phyloP scores from a whole-genome alignment of 1,140 invertebrate genomes.

The Colletes latitarsis region DNA sequence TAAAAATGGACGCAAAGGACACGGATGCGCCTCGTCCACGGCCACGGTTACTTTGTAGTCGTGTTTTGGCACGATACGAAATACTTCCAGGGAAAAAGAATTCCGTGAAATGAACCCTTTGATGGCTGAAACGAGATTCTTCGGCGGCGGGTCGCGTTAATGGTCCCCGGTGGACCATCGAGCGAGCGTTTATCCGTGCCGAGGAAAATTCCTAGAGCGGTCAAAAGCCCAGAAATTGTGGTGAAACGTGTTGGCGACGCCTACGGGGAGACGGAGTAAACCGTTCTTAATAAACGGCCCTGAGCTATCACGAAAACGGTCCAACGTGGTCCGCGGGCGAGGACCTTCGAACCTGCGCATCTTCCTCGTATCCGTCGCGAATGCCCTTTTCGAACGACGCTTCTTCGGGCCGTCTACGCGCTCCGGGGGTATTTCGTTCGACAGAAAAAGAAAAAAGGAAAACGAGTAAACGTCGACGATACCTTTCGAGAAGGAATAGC shows the following conservation, averaged over 20 bases:
- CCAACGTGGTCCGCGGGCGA: constrained; percentile 47
- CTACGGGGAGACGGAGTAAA: constrained; percentile 53
- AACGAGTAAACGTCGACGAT: constrained; percentile 4
- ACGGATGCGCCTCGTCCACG: too few species aligned
- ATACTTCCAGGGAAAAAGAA: constrained; percentile 23
- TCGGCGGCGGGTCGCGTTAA: constrained; percentile 44
- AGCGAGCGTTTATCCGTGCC: constrained; percentile 22
- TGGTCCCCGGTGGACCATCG: constrained; percentile 10
- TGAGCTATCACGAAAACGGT: constrained; percentile 62
- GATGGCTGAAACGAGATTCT: constrained; percentile 18
- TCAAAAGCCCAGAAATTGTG: constrained; percentile 58
- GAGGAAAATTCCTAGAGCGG: constrained; percentile 54
- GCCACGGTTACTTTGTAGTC: background rate
- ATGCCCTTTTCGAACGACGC: constrained; percentile 37
- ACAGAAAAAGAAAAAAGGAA: constrained; percentile 5
- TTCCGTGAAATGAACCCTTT: constrained; percentile 14
- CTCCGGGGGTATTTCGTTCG: constrained; percentile 48
- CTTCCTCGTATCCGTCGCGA: background rate
- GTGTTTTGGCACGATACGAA: background rate
- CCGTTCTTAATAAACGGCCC: constrained; percentile 62
- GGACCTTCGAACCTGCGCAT: constrained; percentile 31
- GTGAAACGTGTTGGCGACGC: constrained; percentile 32
- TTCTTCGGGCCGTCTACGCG: constrained; percentile 50
- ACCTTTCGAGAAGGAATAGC: constrained; percentile 12
- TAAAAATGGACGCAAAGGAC: too few species aligned